These are phyloP conservation scores for Pollenia labialis DNA, from an alignment of 2,888 invertebrate species.

Conservation along the genomic window DNA sequence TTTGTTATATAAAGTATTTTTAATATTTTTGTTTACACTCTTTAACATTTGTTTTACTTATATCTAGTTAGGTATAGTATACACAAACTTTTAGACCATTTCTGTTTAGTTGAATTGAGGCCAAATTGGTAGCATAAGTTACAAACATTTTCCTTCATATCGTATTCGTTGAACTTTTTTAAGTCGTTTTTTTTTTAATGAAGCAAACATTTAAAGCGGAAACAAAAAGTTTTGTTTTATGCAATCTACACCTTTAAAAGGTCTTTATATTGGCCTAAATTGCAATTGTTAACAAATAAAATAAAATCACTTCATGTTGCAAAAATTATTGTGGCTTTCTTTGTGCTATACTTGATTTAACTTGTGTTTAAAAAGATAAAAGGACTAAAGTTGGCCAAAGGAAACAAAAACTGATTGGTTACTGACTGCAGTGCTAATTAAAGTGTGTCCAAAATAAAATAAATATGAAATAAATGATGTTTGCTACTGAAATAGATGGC, in stretches of 20 bases:
- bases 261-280: slow-evolving; percentile 61
- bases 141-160: not conserved
- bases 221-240: slow-evolving; percentile 38
- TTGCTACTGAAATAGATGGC: too few relatives aligned
- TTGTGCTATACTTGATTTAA: slow-evolving; percentile 14
- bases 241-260: slow-evolving; percentile 59
- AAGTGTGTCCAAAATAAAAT: too few relatives aligned
- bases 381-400: not conserved
- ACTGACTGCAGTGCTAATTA: too few relatives aligned
- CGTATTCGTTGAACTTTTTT: not conserved
- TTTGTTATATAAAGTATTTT: too few relatives aligned
- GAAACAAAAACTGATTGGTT: not conserved
- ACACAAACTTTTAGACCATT: slow-evolving; percentile 12
- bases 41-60: not conserved
- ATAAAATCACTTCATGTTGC: not conserved
- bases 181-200: slow-evolving; percentile 6
- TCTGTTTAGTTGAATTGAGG: slow-evolving; percentile 48
- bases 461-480: too few relatives aligned
- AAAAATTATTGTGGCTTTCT: slow-evolving; percentile 3
- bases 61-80: slow-evolving; percentile 2
- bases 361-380: slow-evolving; percentile 2
- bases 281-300: slow-evolving; percentile 1
- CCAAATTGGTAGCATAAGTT: slow-evolving; percentile 61
- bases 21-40: slow-evolving; percentile 1
- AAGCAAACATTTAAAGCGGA: slow-evolving; percentile 47